Conservation (phyloP, 2,888 invertebrate genomes). For the Tortrix viridana region DNA sequence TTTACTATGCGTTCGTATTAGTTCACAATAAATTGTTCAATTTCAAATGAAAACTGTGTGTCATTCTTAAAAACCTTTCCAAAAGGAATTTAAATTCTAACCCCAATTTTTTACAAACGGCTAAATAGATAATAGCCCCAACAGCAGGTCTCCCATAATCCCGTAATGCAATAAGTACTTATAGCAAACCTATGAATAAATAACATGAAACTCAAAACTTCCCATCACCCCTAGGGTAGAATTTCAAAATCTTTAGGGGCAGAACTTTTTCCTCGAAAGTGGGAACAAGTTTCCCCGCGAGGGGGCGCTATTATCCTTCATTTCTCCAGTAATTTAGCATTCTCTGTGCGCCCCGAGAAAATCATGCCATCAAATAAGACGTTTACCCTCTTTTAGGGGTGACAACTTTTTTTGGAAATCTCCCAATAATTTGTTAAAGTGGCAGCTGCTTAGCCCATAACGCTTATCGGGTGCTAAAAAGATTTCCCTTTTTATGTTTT, state of each 20-base stretch:
- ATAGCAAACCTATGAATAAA: conserved; percentile 73
- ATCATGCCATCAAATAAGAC: conserved; percentile 81
- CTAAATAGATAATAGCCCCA: conserved; percentile 27
- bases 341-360: conserved; percentile 73
- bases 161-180: conserved; percentile 35
- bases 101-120: conserved; percentile 1
- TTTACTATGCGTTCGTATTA: conserved; percentile 83
- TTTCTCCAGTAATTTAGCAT: conserved; percentile 83
- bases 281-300: conserved; percentile 68
- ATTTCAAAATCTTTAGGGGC: conserved; percentile 76
- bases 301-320: conserved; percentile 81
- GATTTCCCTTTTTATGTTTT: conserved; percentile 56
- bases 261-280: conserved; percentile 72
- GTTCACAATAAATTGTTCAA: conserved; percentile 82
- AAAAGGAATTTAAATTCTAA: background rate
- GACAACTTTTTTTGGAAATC: conserved; percentile 79
- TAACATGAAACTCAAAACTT: conserved; percentile 65
- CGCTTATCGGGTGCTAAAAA: conserved; percentile 78
- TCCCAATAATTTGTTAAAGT: conserved; percentile 82
- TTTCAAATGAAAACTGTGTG: conserved; percentile 54
- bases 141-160: conserved; percentile 28
- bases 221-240: conserved; percentile 62
- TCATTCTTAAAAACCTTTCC: conserved; percentile 38
- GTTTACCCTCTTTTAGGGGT: conserved; percentile 71
- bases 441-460: conserved; percentile 80